These are phyloP conservation scores for Tetanocera ferruginea DNA, from an alignment of 2,888 invertebrate species.

Conservation along the genomic window DNA sequence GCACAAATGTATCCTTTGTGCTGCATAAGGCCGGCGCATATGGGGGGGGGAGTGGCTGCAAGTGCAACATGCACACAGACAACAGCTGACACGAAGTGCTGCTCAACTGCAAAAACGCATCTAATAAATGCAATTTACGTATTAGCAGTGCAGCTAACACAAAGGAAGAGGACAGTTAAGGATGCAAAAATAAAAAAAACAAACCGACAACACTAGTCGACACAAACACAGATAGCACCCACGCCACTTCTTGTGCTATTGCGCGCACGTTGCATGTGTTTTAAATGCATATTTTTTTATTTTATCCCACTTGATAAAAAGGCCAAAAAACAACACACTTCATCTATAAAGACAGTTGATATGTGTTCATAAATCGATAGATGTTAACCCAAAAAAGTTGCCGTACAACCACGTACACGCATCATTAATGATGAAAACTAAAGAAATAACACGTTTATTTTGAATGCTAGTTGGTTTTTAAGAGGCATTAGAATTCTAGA, in stretches of 20 bases:
- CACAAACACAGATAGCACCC: background rate
- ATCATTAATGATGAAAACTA: too few species aligned
- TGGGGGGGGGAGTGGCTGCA: constrained; percentile 30
- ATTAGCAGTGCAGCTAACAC: background rate
- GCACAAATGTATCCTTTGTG: constrained; percentile 26
- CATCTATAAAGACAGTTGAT: background rate
- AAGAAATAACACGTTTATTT: too few species aligned
- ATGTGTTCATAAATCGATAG: background rate
- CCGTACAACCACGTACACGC: too few species aligned
- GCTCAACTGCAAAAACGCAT: constrained; percentile 4
- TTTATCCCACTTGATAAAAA: background rate
- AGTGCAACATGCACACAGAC: background rate
- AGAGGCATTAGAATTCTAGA: background rate
- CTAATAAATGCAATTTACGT: constrained; percentile 17
- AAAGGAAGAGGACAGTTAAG: background rate
- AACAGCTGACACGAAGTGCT: background rate
- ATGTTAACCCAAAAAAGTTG: too few species aligned
- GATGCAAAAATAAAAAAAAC: background rate
- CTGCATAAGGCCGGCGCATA: background rate
- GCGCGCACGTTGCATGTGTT: background rate
- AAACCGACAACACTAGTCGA: background rate
- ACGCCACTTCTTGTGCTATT: background rate
- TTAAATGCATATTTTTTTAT: background rate
- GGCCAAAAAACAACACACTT: background rate
- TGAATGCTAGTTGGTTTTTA: too few species aligned